These are phyloP conservation scores for Ondatra zibethicus DNA, from an alignment of 2,113 vertebrate species.

Conservation along the genomic window DNA sequence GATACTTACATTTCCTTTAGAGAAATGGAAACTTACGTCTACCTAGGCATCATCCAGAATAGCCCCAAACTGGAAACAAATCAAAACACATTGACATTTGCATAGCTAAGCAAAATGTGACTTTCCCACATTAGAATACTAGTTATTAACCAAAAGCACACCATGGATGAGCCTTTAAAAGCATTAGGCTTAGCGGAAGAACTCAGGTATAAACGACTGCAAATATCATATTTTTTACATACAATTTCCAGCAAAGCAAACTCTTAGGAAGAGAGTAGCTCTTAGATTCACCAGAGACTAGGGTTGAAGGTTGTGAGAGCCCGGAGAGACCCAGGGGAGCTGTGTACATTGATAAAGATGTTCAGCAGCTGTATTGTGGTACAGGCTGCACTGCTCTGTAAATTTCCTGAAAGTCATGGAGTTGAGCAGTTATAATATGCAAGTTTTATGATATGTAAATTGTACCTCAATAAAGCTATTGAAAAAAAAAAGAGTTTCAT, in stretches of 20 bases:
- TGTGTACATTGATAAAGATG: not conserved
- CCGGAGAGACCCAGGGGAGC: not conserved
- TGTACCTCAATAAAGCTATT: conserved; percentile 27
- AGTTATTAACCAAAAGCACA: not conserved
- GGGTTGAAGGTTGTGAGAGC: not conserved
- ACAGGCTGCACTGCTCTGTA: not conserved
- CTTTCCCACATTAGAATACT: not conserved
- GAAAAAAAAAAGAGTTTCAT: conserved; percentile 4
- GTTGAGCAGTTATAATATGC: not conserved
- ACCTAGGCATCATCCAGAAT: not conserved
- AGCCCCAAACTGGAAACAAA: not conserved
- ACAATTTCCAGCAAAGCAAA: conserved; percentile 32
- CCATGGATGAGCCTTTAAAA: not conserved
- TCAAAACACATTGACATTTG: not conserved
- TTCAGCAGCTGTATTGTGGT: not conserved
- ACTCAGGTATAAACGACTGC: not conserved
- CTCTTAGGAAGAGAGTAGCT: not conserved
- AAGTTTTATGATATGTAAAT: conserved; percentile 54
- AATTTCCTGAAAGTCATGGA: conserved; percentile 35
- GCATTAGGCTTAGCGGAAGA: not conserved
- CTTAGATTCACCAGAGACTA: not conserved
- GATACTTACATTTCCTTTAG: not conserved
- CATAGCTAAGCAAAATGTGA: not conserved
- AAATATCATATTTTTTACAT: not conserved
- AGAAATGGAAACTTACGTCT: not conserved